phyloP scores from a whole-genome alignment of 2,113 vertebrate genomes.

The Ovis canadensis region DNA sequence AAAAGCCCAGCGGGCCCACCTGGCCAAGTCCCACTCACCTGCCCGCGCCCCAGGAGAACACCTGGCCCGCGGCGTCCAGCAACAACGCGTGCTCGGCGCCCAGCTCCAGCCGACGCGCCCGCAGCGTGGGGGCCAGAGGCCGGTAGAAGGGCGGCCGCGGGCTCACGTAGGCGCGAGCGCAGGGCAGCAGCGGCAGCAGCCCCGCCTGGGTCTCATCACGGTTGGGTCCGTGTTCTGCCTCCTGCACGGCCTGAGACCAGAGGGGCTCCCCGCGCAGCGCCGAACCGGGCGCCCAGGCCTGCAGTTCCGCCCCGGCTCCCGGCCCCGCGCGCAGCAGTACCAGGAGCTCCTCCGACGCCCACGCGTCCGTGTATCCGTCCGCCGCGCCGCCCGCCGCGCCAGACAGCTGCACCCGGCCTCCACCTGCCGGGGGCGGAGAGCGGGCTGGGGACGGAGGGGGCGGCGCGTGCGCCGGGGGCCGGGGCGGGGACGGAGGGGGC shows the following conservation, averaged over 20 bases:
- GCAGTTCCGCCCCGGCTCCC: slow-evolving; percentile 63
- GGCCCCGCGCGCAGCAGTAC: slow-evolving; percentile 71
- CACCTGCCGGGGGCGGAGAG: slow-evolving; percentile 15
- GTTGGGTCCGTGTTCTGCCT: not conserved
- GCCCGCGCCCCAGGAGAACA: slow-evolving; percentile 90
- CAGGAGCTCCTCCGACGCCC: slow-evolving; percentile 81
- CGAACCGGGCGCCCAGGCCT: slow-evolving; percentile 42
- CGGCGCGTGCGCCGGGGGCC: accelerated
- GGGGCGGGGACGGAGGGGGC: accelerated
- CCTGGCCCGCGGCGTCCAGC: slow-evolving; percentile 78
- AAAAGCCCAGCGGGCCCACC: not conserved
- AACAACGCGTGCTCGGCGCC: slow-evolving; percentile 86
- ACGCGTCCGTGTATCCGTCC: slow-evolving; percentile 79
- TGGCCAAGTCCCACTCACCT: slow-evolving; percentile 78
- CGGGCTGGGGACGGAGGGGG: not conserved
- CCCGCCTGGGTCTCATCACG: slow-evolving; percentile 53
- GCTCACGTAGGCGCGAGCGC: slow-evolving; percentile 81
- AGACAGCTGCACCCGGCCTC: slow-evolving; percentile 60
- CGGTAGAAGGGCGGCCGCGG: slow-evolving; percentile 81
- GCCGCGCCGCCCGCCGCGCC: slow-evolving; percentile 68
- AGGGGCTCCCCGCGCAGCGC: slow-evolving; percentile 58
- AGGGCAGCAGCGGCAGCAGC: slow-evolving; percentile 85
- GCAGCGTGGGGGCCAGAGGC: slow-evolving; percentile 76
- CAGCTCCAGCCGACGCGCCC: slow-evolving; percentile 81
- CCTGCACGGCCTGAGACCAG: slow-evolving; percentile 57